Evolutionary conservation across 2,888 invertebrate species (phyloP).

Genomic region (Himalopsyche anomala): DNA sequence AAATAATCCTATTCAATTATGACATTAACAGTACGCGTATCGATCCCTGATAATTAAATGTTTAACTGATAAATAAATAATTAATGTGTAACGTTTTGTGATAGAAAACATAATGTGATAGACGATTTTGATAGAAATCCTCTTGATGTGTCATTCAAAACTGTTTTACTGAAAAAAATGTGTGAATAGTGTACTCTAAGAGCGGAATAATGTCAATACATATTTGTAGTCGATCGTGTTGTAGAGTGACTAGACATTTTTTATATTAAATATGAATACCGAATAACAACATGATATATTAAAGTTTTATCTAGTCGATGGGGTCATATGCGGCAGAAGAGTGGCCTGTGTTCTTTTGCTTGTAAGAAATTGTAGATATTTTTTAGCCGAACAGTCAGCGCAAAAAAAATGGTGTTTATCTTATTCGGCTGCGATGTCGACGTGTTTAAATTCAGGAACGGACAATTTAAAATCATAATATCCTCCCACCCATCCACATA

Average conservation of each 20-base stretch:
- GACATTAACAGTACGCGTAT: neutral
- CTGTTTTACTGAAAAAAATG: neutral
- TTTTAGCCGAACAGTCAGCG: too few relatives aligned
- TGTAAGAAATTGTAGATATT: too few relatives aligned
- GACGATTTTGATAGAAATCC: conserved; percentile 8
- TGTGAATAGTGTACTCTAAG: neutral
- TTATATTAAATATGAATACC: neutral
- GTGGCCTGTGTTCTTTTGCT: too few relatives aligned
- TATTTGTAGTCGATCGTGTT: conserved; percentile 3
- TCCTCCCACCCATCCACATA: too few relatives aligned
- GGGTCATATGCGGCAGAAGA: too few relatives aligned
- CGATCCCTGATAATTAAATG: neutral
- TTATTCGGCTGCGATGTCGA: too few relatives aligned
- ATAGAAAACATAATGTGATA: conserved; percentile 47
- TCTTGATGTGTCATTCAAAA: conserved; percentile 17
- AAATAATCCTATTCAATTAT: conserved; percentile 6
- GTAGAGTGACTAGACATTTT: conserved; percentile 15
- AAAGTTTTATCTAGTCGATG: too few relatives aligned
- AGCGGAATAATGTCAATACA: neutral
- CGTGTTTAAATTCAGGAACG: too few relatives aligned
- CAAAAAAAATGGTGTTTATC: too few relatives aligned
- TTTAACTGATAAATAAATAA: conserved; percentile 22
- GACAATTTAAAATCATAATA: too few relatives aligned
- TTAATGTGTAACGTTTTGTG: conserved; percentile 34
- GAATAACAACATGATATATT: neutral